phyloP scores from a whole-genome alignment of 2,797 vertebrate species.

The Xerus rutilus region DNA sequence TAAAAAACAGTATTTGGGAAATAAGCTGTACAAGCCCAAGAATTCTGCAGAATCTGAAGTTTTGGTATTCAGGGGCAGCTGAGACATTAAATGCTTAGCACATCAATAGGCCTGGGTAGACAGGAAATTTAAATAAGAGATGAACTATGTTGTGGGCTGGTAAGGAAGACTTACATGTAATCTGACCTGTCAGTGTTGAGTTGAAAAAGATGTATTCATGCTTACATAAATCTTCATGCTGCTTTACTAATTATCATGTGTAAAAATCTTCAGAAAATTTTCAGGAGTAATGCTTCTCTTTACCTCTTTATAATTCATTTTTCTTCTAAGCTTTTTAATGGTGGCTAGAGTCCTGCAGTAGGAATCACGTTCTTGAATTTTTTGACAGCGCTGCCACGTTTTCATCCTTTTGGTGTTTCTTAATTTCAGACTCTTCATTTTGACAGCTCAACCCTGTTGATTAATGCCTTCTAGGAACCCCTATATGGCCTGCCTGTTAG shows the following conservation, averaged over 20 bases:
- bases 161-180: constrained; percentile 76
- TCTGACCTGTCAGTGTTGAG: constrained; percentile 80
- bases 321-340: constrained; percentile 68
- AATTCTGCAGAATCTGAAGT: constrained; percentile 81
- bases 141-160: constrained; percentile 74
- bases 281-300: constrained; percentile 76
- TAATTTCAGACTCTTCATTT: constrained; percentile 88
- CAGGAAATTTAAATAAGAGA: constrained; percentile 87
- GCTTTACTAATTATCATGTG: constrained; percentile 83
- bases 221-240: constrained; percentile 76
- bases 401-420: constrained; percentile 85
- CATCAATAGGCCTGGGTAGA: constrained; percentile 71
- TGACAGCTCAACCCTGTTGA: constrained; percentile 94
- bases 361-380: constrained; percentile 80
- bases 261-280: constrained; percentile 75
- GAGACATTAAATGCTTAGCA: constrained; percentile 80
- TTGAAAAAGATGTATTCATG: constrained; percentile 73
- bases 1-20: constrained; percentile 68
- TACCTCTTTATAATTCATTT: constrained; percentile 76
- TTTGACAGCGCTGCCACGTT: constrained; percentile 81
- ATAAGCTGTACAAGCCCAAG: constrained; percentile 54
- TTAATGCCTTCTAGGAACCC: constrained; percentile 93
- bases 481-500: constrained; percentile 94
- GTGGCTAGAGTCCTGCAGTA: constrained; percentile 67
- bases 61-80: constrained; percentile 80